Base-by-base conservation (phyloP, 2,888 invertebrate genomes). In the Cephalotes varians region DNA sequence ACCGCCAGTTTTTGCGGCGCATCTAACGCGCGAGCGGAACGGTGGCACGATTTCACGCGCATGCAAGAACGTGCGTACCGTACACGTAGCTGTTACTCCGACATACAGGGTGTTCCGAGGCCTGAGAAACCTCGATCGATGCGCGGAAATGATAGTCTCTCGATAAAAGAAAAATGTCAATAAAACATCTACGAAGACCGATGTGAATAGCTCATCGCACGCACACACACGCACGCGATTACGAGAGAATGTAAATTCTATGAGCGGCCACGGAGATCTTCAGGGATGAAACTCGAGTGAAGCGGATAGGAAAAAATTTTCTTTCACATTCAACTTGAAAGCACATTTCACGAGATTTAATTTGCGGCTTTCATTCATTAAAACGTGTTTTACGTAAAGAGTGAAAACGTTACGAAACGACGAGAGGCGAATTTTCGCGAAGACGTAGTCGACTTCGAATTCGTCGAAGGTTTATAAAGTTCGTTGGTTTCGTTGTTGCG, bases 1-100 rank as follows among this genome's bases (percentile, higher is more conserved):
- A 64, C 83, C 79, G 81, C 87, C 82, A 87, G 85, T 87, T 87
- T 86, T 86, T 87, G 84, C 82, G 44, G 56, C 44, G 71, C 71
- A 25, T 77, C 76, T 40, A 58, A 65, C 51, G 65, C 77, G 37
- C 77, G 34, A 56, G 31, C 49, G 60, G 47, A 76, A 62, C 80
- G 72, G 81, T 64, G 80, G 76, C 80, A 83, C 86, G 86, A 72
- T 86, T 86, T 86, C 81, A 62, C 77, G 60, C 82, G 65, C 65
- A 37, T 77, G 77, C 71, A 84, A 74, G 62, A 71, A 71, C 84
- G 80, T 56, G 73, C 65, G 51, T 51, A 47, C 77, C 64, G 69
- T 44, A 44, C n/a, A n/a, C 44, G 60, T 62, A 54, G 79, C 62
- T 67, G 62, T 79, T 85, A 84, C 40, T 56, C 80, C 44, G 28